Percentiles rank a stretch among this genome's conserved stretches.
These are phyloP conservation scores for Drosophila acutilabella DNA, from an alignment of 2,888 invertebrate species.

Conservation along the genomic window DNA sequence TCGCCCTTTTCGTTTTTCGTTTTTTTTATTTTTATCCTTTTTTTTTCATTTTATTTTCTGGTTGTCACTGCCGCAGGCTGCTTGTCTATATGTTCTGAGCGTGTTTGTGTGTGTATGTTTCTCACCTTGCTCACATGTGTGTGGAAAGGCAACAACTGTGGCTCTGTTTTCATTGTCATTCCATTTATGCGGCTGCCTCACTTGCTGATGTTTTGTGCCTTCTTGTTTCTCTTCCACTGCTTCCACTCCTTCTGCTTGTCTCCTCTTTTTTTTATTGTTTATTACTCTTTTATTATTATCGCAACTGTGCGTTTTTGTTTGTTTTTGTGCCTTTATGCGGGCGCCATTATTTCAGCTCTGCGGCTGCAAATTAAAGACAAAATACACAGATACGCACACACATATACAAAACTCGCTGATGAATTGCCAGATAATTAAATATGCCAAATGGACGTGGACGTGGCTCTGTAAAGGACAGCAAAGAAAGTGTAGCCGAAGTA, in stretches of 20 bases:
- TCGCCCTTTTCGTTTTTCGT: not conserved
- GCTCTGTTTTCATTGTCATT: constrained; percentile 49
- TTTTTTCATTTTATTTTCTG: not conserved
- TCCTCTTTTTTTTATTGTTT: constrained; percentile 62
- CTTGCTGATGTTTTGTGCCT: constrained; percentile 46
- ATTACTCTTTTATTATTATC: constrained; percentile 71
- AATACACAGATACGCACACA: constrained; percentile 28
- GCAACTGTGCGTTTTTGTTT: constrained; percentile 49
- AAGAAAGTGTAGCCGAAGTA: not conserved
- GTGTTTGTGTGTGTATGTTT: constrained; percentile 9
- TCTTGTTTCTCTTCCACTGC: constrained; percentile 3
- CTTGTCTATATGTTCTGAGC: not conserved
- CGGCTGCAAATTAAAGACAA: constrained; percentile 50
- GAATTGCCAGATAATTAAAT: constrained; percentile 69
- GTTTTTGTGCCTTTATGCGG: constrained; percentile 39
- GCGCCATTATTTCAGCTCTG: constrained; percentile 46
- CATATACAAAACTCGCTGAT: constrained; percentile 32
- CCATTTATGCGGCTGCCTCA: constrained; percentile 42
- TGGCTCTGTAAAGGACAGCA: constrained; percentile 7
- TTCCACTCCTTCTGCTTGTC: constrained; percentile 1
- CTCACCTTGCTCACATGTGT: constrained; percentile 49
- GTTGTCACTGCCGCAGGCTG: constrained; percentile 9
- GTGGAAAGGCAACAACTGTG: constrained; percentile 41
- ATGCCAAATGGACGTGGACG: constrained; percentile 46
- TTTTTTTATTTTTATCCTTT: not conserved